Evolutionary conservation across 1,140 invertebrate species (phyloP), one percentile per base, ranked within the genome.

Genomic region (Heliconius congener): DNA sequence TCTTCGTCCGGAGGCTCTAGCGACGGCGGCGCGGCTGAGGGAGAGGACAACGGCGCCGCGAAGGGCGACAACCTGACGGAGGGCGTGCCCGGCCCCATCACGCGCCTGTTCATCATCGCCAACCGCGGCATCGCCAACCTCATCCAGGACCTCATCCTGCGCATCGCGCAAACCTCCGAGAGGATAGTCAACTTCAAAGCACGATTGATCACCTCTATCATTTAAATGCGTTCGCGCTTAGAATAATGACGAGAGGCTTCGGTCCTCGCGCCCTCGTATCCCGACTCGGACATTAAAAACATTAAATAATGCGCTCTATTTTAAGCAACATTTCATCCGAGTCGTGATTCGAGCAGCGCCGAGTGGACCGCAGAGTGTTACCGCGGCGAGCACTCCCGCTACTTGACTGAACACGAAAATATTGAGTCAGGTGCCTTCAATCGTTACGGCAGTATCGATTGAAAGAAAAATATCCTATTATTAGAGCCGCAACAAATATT

Each of bases 141-240:
- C 83, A 96, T 98, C 80, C 97, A 98, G 91, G 97, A 98, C 93
- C 96, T 98, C 84, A 98, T 98, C 94, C 95, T 98, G 96, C 97
- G 97, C 88, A 95, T 98, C 88, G 97, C 97, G 70, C 97, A 97
- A 89, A 98, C 97, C 85, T 98, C 97, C 91, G 97, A 98, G 93
- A 96, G 97, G 92, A 97, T 98, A 95, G 97, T 98, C 86, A 98
- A 98, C 96, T 98, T 98, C 96, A 98, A 98, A 95, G 97, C 97
- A 87, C 96, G 97, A 96, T 95, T 98, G 83, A 97, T 98, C 93
- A 98, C 97, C 88, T 97, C 97, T 79, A 96, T 98, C 92, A 98
- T 98, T 92, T 98, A 97, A 37, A 96, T 71, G 86, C 82, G 85
- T 76, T 60, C 72, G 86, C 83, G 81, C 81, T 79, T 89, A 91